phyloP scores from a whole-genome alignment of 2,888 invertebrate genomes.

The Trichogramma dendrolimi region DNA sequence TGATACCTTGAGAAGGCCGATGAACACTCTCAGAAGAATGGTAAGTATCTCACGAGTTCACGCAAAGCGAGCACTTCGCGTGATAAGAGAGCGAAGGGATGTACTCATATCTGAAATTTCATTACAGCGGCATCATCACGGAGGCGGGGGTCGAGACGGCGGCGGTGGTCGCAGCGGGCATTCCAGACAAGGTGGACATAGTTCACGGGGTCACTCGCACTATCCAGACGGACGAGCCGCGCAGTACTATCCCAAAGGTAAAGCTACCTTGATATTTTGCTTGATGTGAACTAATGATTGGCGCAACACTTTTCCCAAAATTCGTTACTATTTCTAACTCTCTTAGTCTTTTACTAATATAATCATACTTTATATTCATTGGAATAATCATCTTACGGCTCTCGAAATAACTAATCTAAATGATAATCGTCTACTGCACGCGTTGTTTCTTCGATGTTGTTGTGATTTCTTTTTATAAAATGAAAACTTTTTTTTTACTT shows the following conservation, averaged over 20 bases:
- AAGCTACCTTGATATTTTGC: conserved; percentile 3
- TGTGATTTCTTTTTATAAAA: no score
- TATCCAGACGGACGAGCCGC: conserved; percentile 67
- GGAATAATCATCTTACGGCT: neutral
- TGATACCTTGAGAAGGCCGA: conserved; percentile 84
- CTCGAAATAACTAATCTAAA: conserved; percentile 1
- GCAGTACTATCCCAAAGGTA: conserved; percentile 72
- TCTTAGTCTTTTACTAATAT: neutral
- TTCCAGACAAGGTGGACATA: conserved; percentile 42
- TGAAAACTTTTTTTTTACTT: no score
- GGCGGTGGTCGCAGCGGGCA: conserved; percentile 45
- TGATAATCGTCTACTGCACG: conserved; percentile 42
- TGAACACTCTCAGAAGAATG: conserved; percentile 87
- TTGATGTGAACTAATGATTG: neutral
- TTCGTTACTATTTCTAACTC: no score
- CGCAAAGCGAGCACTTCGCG: neutral
- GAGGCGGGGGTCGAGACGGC: conserved; percentile 44
- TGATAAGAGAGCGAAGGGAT: neutral
- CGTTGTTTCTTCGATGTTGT: conserved; percentile 47
- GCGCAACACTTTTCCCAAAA: neutral
- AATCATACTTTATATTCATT: neutral
- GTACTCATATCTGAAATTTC: neutral
- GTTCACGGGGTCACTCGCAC: conserved; percentile 59
- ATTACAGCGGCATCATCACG: conserved; percentile 53
- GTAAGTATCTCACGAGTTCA: conserved; percentile 47